Evolutionary conservation across 2,113 vertebrate species (phyloP), one percentile per base, ranked within the genome.

Genomic region (Mellivora capensis): DNA sequence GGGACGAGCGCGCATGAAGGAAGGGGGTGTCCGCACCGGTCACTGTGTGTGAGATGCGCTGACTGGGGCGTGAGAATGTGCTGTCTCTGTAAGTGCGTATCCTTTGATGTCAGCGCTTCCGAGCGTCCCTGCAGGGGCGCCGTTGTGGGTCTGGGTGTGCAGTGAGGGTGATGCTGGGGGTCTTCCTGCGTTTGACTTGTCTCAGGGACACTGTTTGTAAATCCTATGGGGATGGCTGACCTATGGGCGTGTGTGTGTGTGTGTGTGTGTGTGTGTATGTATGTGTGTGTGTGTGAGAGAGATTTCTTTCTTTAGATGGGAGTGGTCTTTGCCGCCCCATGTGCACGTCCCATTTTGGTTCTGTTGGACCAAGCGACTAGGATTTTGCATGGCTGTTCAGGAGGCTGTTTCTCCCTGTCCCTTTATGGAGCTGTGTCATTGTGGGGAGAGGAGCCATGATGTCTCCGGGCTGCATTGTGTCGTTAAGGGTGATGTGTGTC

Each of bases 381-480:
- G 39, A 84, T 81, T 82, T 90, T 31, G 25, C 67, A 8, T 13
- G 11, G 52, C 52, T 92, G 54, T 67, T 94, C 81, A 4, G 21
- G 49, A 93, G 47, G 47, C 91, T 39, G 20, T 67, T 87, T 90
- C 77, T 80, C 39, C 62, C 39, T 21, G 34, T n/a, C 88, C 72
- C 71, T 91, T 93, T 81, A 72, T 94, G 88, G 77, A 96, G 95
- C 95, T 95, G 79, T 95, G 97, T 97, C 95, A 89, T 93, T 17
- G 49, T 76, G 47, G 82, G 52, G 92, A 74, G 90, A 94, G 97
- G 23, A 95, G 97, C 97, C 96, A 96, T 97, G 95, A 94, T 95
- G 95, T 87, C 44, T 80, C 77, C 17, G 20, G 77, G 86, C 62
- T 76, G 91, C 96, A 59, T 91, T 94, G 91, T 94, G 64, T 74